Evolutionary conservation across 1,140 invertebrate species (phyloP), one percentile per base, ranked within the genome.

Genomic region (Cydia splendana): DNA sequence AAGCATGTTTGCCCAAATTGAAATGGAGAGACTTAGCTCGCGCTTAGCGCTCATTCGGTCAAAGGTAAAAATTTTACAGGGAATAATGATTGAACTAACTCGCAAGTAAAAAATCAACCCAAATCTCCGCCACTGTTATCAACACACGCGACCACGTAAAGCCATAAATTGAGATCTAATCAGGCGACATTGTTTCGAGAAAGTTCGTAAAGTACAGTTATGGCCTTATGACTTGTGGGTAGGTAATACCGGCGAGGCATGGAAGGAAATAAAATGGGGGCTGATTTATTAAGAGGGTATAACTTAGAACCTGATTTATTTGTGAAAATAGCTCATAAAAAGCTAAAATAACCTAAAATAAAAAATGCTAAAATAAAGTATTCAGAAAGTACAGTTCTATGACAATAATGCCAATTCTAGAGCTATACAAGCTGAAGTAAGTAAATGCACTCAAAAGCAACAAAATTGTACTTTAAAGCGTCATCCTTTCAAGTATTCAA

Each of bases 131-230:
- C 7, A 65, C 18, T 2, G 30, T 53, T n/a, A 69, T 69, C 65
- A 24, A 69, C 65, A 69, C 65, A 69, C 65, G 65, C 65, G 65
- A 69, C 12, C 65, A 34, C 65, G 28, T 69, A n/a, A 65, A 65
- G 24, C 65, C 20, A 69, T 69, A 69, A 69, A 69, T 69, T 15
- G 65, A 67, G 51, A 24, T 62, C 9, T 62, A 62, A 62, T 24
- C 57, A 3, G 20, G 20, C 13, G 20, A 62, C 57, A 62, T 62
- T 24, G 57, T 10, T 62, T 62, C 20, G 3, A n/a, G 20, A 62
- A 24, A 18, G 20, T 62, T 62, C 20, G 6, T 24, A 62, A 53
- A 53, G 51, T 57, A 24, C 20, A 10, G 7, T 24, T 62, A 62
- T 18, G 18, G 45, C 45, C 45, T 45, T 45, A 45, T 48, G 45